These are phyloP conservation scores for Rhingia campestris DNA, from an alignment of 2,888 invertebrate species.

Conservation along the genomic window DNA sequence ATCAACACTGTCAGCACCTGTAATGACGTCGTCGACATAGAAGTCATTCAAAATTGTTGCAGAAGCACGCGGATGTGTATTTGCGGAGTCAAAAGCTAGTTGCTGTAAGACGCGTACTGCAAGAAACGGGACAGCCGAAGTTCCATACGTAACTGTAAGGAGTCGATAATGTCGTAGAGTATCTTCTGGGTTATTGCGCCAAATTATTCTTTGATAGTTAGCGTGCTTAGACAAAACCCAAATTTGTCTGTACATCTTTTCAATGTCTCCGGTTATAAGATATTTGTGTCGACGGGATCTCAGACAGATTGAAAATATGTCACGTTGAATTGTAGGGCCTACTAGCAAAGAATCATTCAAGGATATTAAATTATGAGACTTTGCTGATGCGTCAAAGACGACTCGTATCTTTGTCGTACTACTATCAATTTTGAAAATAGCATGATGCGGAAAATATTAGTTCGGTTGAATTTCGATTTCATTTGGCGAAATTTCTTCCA, in stretches of 20 bases:
- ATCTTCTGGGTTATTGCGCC: conserved; percentile 22
- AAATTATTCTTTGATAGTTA: conserved; percentile 58
- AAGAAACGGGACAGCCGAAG: conserved; percentile 35
- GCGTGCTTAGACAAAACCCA: conserved; percentile 43
- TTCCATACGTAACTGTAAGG: conserved; percentile 16
- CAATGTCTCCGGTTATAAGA: conserved; percentile 57
- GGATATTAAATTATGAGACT: conserved; percentile 12
- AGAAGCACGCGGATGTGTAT: conserved; percentile 59
- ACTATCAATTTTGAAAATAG: conserved; percentile 24
- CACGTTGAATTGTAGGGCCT: conserved; percentile 52
- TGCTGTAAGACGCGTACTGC: conserved; percentile 56
- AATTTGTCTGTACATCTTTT: conserved; percentile 67
- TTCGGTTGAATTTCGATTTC: conserved; percentile 12
- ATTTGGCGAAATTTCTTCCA: conserved; percentile 37
- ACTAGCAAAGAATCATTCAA: conserved; percentile 48
- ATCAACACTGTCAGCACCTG: conserved; percentile 54
- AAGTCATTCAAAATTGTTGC: conserved; percentile 62
- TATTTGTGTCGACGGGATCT: conserved; percentile 45
- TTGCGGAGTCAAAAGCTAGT: conserved; percentile 58
- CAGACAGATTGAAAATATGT: conserved; percentile 34
- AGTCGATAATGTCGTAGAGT: conserved; percentile 2
- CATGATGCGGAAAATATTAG: conserved; percentile 28
- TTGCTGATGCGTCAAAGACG: conserved; percentile 58
- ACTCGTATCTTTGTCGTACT: conserved; percentile 50
- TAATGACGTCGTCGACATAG: conserved; percentile 75